These are phyloP conservation scores for Lanius ludovicianus DNA, from an alignment of 2,113 vertebrate species.

Conservation along the genomic window DNA sequence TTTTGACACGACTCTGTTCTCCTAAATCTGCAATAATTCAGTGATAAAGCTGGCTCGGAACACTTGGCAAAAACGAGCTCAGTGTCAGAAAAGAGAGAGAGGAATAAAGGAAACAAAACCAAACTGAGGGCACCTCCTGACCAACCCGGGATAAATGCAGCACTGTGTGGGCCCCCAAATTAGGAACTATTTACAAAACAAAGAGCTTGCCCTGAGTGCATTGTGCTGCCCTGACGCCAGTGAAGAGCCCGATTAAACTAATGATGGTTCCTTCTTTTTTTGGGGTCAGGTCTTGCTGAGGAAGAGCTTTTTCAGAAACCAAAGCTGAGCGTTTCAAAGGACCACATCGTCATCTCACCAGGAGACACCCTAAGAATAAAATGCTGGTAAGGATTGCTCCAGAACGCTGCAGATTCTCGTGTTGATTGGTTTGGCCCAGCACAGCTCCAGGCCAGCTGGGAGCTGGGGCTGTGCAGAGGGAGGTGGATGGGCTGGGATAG, in stretches of 20 bases:
- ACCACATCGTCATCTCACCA: conserved; percentile 34
- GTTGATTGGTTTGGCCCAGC: neutral
- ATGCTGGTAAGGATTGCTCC: conserved; percentile 67
- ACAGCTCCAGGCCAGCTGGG: neutral
- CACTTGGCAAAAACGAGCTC: neutral
- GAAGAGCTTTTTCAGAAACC: conserved; percentile 49
- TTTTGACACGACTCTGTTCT: neutral
- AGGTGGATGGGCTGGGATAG: neutral
- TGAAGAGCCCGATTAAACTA: neutral
- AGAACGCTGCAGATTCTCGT: neutral
- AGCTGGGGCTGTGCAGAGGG: neutral
- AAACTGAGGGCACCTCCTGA: neutral
- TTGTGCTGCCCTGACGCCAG: neutral
- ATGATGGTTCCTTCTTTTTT: neutral
- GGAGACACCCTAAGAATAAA: conserved; percentile 58
- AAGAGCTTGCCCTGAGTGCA: neutral
- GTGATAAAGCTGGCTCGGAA: neutral
- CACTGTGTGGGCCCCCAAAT: neutral
- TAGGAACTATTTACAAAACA: conserved; percentile 42
- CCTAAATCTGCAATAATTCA: neutral
- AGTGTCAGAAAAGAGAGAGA: neutral
- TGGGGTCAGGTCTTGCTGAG: conserved; percentile 54
- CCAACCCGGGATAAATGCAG: neutral
- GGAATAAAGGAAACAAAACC: neutral
- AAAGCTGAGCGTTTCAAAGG: conserved; percentile 23